A percentile compares a stretch with the other conserved stretches of the same genome.
Evolutionary conservation across 2,797 vertebrate genomes (phyloP).

Genomic region (Protonibea diacanthus): DNA sequence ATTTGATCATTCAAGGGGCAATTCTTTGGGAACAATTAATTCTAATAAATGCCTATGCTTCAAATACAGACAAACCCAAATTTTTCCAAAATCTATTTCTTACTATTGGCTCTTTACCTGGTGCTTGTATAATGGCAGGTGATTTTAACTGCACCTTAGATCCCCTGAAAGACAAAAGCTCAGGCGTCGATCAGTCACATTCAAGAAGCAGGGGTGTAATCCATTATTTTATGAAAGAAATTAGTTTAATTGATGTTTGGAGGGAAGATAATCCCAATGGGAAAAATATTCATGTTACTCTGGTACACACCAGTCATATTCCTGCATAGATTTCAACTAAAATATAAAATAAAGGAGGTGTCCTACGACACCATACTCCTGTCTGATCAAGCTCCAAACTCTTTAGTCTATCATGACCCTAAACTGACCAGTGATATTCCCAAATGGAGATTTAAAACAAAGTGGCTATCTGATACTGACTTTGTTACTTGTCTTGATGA

Average conservation of each 20-base stretch:
- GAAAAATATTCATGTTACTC: not conserved
- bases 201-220: not conserved
- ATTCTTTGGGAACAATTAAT: constrained; percentile 2
- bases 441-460: constrained; percentile 15
- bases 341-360: not conserved
- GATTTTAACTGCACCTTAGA: constrained; percentile 4
- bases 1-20: not conserved
- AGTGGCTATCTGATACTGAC: not conserved
- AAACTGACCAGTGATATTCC: not conserved
- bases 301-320: not conserved
- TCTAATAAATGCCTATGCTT: not conserved
- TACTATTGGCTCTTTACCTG: not conserved
- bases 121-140: not conserved
- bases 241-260: not conserved
- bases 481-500: not conserved
- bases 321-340: not conserved
- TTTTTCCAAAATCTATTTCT: constrained; percentile 1
- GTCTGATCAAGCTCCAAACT: not conserved
- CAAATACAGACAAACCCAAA: not conserved
- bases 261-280: not conserved
- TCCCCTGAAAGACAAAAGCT: not conserved
- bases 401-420: constrained; percentile 3
- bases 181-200: not conserved
- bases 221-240: constrained; percentile 14
- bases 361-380: constrained; percentile 2